Evolutionary conservation across 1,140 invertebrate species (phyloP), one percentile per base, ranked within the genome.

Genomic region (Drosophila cardini): DNA sequence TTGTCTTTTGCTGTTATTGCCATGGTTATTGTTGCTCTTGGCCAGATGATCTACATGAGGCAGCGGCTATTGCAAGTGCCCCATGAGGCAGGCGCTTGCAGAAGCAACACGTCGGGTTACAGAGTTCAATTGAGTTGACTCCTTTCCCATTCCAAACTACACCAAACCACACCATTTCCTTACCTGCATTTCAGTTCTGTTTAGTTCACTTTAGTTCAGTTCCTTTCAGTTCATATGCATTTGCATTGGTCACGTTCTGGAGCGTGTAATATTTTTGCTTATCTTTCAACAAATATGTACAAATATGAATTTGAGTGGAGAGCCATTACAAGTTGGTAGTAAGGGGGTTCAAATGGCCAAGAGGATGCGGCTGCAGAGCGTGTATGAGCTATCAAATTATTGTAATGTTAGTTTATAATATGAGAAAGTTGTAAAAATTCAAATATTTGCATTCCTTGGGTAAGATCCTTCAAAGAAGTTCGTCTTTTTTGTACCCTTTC

Each of bases 71-170:
- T 36, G 63, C 68, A 65, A 56, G 62, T 50, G 40, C 52, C 40
- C 40, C 62, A 74, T 69, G 56, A 26, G 48, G 48, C 50, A 70
- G 67, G 72, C 72, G 58, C 68, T 75, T 75, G 78, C 83, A 77
- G 83, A 79, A 79, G 83, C 83, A 82, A 72, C 84, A 87, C 79
- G 72, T 87, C 65, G 75, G 69, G 53, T 78, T 79, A 62, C 72
- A 83, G 50, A 89, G 84, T 87, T 87, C 84, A 87, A 87, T 87
- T 89, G 86, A 89, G 84, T 87, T 89, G 84, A 89, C 84, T 80
- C 65, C 65, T 76, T 58, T 48, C 36, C 38, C 52, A 36, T 53
- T 46, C 65, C 53, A 53, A 13, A 9, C 60, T 16, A 52, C 9
- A 36, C 58, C 67, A 38, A 11, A 34, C 30, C 45, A 38, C 5